Conservation (phyloP, 1,140 invertebrate genomes). For the Drosophila punjabiensis region DNA sequence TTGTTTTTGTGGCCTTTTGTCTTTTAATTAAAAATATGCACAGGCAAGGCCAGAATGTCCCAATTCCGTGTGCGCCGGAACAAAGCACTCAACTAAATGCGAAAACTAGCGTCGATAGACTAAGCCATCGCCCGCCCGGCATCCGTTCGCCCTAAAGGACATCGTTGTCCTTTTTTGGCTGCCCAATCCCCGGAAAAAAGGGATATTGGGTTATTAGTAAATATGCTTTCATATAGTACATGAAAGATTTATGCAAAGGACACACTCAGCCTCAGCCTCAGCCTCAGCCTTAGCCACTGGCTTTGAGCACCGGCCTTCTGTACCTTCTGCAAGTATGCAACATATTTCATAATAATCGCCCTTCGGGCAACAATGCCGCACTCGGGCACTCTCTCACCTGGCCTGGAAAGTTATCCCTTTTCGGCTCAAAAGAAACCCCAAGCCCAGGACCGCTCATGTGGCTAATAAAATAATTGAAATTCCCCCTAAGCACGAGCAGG, state of each 20-base stretch:
- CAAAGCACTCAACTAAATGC: slow-evolving; percentile 79
- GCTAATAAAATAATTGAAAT: slow-evolving; percentile 84
- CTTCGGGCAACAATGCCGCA: slow-evolving; percentile 71
- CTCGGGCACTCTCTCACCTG: slow-evolving; percentile 64
- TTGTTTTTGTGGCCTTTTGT: slow-evolving; percentile 77
- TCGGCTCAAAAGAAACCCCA: slow-evolving; percentile 54
- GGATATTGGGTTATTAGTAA: slow-evolving; percentile 82
- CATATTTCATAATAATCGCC: slow-evolving; percentile 81
- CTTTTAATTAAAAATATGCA: slow-evolving; percentile 82
- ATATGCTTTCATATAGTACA: slow-evolving; percentile 76
- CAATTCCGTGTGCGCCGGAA: slow-evolving; percentile 44
- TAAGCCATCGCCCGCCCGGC: slow-evolving; percentile 7
- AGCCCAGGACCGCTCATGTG: slow-evolving; percentile 61
- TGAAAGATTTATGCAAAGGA: slow-evolving; percentile 76
- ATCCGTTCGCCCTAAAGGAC: not conserved
- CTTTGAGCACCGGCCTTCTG: slow-evolving; percentile 20
- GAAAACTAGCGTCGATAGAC: slow-evolving; percentile 68
- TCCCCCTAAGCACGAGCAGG: slow-evolving; percentile 63
- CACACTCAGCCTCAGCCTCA: slow-evolving; percentile 19
- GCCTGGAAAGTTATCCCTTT: slow-evolving; percentile 63
- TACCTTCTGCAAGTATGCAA: slow-evolving; percentile 51
- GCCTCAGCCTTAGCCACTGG: slow-evolving; percentile 22
- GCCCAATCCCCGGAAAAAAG: slow-evolving; percentile 53
- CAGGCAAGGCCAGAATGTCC: slow-evolving; percentile 70
- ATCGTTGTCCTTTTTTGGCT: slow-evolving; percentile 61